Conservation (phyloP, 2,113 vertebrate genomes). For the Chaetodon auriga region DNA sequence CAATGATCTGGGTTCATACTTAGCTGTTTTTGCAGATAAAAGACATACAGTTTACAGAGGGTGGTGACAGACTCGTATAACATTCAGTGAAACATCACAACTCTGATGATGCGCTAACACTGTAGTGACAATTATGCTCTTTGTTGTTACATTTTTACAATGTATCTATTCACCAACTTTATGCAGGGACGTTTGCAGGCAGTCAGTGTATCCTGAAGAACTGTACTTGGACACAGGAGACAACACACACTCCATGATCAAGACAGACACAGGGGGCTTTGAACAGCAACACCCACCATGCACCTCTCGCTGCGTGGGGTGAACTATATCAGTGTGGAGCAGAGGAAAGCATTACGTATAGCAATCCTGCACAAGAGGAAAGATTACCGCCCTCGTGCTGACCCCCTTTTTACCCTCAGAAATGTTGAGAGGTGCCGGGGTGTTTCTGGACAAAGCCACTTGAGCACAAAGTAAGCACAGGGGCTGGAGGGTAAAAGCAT, state of each 20-base stretch:
- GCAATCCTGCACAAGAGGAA: slow-evolving; percentile 2
- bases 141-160: slow-evolving; percentile 55
- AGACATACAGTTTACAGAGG: slow-evolving; percentile 50
- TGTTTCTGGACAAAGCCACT: slow-evolving; percentile 34
- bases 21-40: slow-evolving; percentile 30
- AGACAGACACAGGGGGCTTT: slow-evolving; percentile 25
- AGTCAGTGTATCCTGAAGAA: slow-evolving; percentile 3
- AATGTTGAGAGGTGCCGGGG: slow-evolving; percentile 26
- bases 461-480: slow-evolving; percentile 37
- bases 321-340: neutral
- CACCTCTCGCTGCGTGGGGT: slow-evolving; percentile 22
- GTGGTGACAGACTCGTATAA: slow-evolving; percentile 45
- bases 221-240: slow-evolving; percentile 6
- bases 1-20: slow-evolving; percentile 4
- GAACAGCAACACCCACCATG: slow-evolving; percentile 31
- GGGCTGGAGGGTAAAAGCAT: slow-evolving; percentile 43
- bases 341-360: slow-evolving; percentile 8
- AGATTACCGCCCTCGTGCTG: neutral
- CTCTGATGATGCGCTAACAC: slow-evolving; percentile 19
- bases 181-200: slow-evolving; percentile 9
- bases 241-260: slow-evolving; percentile 2
- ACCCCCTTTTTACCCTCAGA: neutral
- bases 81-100: slow-evolving; percentile 44
- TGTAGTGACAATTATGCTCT: slow-evolving; percentile 18
- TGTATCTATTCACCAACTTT: slow-evolving; percentile 36